Conservation (phyloP, 2,797 vertebrate genomes). For the Muscicapa striata region DNA sequence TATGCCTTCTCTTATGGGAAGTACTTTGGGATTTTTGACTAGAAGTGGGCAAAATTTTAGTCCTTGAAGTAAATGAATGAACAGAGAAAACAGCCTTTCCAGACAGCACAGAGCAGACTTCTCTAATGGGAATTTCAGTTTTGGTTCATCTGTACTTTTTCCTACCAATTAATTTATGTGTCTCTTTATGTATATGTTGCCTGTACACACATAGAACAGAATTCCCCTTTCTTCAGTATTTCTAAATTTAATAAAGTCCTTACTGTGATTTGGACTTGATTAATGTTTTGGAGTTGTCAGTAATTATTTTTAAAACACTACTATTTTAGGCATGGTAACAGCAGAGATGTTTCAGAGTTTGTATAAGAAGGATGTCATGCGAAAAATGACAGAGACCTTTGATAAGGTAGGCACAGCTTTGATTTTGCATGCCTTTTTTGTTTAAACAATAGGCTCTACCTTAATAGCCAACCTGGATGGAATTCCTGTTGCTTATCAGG, state of each 20-base stretch:
- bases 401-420: constrained; percentile 81
- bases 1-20: not conserved
- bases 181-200: not conserved
- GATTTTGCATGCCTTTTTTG: not conserved
- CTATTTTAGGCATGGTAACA: constrained; percentile 86
- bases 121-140: not conserved
- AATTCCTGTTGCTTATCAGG: not conserved
- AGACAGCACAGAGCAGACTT: not conserved
- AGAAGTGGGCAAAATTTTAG: not conserved
- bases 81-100: not conserved
- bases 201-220: not conserved
- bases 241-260: not conserved
- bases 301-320: not conserved
- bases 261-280: not conserved
- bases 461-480: not conserved
- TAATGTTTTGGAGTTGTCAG: not conserved
- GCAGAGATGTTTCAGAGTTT: constrained; percentile 91
- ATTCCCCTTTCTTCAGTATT: not conserved
- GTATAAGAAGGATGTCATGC: constrained; percentile 82
- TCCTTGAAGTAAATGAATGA: not conserved
- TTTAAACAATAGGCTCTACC: not conserved
- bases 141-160: not conserved
- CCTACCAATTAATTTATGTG: not conserved
- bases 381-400: constrained; percentile 89
- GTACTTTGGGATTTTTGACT: not conserved